Evolutionary conservation across 1,140 invertebrate genomes (phyloP).

Genomic region (Diabrotica undecimpunctata): DNA sequence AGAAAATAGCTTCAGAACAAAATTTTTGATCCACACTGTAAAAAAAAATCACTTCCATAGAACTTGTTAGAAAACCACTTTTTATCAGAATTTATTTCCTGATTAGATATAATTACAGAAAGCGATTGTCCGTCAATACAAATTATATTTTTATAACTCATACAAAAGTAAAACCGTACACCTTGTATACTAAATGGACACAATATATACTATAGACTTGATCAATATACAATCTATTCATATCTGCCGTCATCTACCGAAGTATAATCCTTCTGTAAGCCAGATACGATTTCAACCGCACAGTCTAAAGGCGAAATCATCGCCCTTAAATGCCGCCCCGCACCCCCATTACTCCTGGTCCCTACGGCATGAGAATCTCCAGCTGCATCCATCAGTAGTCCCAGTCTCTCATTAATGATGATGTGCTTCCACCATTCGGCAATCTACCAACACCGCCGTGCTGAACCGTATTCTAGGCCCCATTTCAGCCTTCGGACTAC

Average conservation of each 20-base stretch:
- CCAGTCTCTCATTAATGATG: conserved; percentile 15
- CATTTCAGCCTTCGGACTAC: conserved; percentile 14
- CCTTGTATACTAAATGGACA: no score
- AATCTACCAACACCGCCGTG: neutral
- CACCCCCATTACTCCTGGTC: neutral
- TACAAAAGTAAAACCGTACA: no score
- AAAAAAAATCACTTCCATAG: no score
- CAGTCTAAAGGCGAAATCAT: conserved; percentile 1
- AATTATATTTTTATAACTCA: no score
- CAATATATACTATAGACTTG: no score
- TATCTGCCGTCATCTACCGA: neutral
- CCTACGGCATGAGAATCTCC: conserved; percentile 9
- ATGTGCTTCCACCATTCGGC: conserved; percentile 7
- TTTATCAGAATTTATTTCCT: no score
- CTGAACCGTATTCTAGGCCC: neutral
- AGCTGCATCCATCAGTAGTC: conserved; percentile 14
- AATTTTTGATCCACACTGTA: no score
- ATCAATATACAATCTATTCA: no score
- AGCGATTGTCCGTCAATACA: no score
- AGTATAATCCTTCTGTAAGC: conserved; percentile 2
- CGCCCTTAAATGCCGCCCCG: conserved; percentile 2
- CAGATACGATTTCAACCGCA: conserved; percentile 2
- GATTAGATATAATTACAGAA: no score
- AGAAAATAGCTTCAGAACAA: no score
- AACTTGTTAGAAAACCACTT: no score